A percentile compares a stretch with the other conserved stretches of the same genome.
phyloP scores from a whole-genome alignment of 2,113 vertebrate genomes.

The Onychostruthus taczanowskii region DNA sequence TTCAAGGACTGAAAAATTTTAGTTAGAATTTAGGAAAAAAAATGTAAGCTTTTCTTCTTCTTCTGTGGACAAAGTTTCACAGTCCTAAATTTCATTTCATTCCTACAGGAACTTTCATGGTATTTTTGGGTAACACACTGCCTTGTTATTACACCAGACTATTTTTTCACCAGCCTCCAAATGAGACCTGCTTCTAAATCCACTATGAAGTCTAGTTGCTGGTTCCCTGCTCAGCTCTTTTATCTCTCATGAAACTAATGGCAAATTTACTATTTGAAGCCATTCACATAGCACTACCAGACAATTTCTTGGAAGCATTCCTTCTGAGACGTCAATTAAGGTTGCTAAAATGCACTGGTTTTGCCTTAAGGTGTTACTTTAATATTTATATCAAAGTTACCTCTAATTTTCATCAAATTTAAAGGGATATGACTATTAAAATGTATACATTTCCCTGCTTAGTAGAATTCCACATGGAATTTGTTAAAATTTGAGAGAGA shows the following conservation, averaged over 20 bases:
- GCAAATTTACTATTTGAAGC: neutral
- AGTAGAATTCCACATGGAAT: neutral
- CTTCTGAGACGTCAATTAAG: neutral
- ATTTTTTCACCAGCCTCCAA: neutral
- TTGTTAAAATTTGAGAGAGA: neutral
- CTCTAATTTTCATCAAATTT: neutral
- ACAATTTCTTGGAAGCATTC: neutral
- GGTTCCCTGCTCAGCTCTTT: neutral
- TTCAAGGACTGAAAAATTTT: neutral
- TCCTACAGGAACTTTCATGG: neutral
- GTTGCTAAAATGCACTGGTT: neutral
- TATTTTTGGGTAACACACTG: neutral
- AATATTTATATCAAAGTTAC: conserved; percentile 28
- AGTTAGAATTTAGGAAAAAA: neutral
- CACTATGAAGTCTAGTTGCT: neutral
- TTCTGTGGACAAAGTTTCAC: neutral
- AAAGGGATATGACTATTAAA: neutral
- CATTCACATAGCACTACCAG: neutral
- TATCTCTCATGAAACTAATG: neutral
- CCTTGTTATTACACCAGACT: neutral
- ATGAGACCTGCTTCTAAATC: neutral
- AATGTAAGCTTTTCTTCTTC: accelerated
- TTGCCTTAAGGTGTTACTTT: conserved; percentile 1
- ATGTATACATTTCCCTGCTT: neutral
- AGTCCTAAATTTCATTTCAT: neutral